Base-by-base conservation (phyloP, 2,797 vertebrate genomes). In the Chelidonichthys spinosus region DNA sequence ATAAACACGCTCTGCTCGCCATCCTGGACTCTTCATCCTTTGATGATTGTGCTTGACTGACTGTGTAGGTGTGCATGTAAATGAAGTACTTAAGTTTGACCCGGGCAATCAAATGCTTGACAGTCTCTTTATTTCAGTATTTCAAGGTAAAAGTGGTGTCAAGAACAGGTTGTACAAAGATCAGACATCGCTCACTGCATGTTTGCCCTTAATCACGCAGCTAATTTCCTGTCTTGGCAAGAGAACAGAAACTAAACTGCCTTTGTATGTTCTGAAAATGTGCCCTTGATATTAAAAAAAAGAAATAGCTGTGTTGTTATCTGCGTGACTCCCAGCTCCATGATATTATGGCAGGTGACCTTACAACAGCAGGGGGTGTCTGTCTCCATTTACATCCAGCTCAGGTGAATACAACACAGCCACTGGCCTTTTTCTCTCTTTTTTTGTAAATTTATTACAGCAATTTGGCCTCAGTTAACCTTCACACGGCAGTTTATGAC, bases 341-440 rank as follows among this genome's bases (percentile, higher is more conserved):
- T 66, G 46, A 39, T 53, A 50, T 52, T 58, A 53, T 76, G 70
- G 37, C 68, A 65, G 73, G n/a, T 84, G 87, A 88, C 79, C 82
- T 90, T 85, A 1, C 25, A 69, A 66, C 62, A 18, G 53, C 37
- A 64, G 40, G 5, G 56, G 37, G 15, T 54, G 42, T 52, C 53
- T 39, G 58, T 54, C 54, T 33, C 37, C 18, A 40, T 63, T 65
- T 71, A 53, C 72, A 49, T 44, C 13, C 37, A 60, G 49, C 32
- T 56, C 43, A 62, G n/a, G 15, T 36, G 18, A 47, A 32, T 4
- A 9, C n/a, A 7, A 35, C 15, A 50, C 2, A 32, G 33, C 8
- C 11, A 37, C 5, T 6, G 25, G 46, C 40, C 32, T 60, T 40
- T 2, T 50, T 11, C 10, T 52, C 2, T 33, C 6, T 54, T 17